Evolutionary conservation across 2,888 invertebrate species (phyloP), one percentile per base, ranked within the genome.

Genomic region (Dorcus hopei): DNA sequence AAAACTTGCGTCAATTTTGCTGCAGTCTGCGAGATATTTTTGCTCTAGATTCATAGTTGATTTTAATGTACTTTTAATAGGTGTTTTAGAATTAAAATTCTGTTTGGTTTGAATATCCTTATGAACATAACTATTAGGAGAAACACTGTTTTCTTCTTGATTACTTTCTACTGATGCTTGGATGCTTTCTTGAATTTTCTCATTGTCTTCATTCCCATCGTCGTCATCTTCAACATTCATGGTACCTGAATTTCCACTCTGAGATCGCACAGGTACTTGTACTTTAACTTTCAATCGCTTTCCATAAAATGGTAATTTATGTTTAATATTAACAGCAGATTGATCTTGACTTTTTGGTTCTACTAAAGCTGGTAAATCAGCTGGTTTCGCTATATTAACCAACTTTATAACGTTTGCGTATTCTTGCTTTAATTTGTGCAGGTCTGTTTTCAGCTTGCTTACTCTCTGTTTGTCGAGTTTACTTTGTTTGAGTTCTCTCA

Each of bases 331-430:
- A 47, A 68, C 64, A 52, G 70, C 61, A 59, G 6, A 63, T 49
- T 50, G 61, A 16, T 52, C 39, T 52, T 11, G 62, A 66, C 50
- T 67, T 64, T 63, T 63, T 64, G 49, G 61, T 62, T 65, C 54
- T 23, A 79, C 67, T 1, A 85, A 73, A 2, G 81, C 76, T 14
- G 87, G 87, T 48, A 87, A 76, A 67, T 82, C 75, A 0, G 88
- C 83, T 0, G 92, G 92, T 61, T 86, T 85, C 0, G 89, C 87
- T 42, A 96, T 80, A 64, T 91, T 89, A 0, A 91, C 85, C 23
- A 96, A 77, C 19, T 87, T 86, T 41, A 88, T 82, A 0, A 91
- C 76, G 68, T 85, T 86, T 0, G 80, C 77, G 59, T 91, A 84
- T 69, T 95, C 92, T 8, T 80, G 77, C 68, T 85, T 87, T 4